Percentiles rank a stretch among this genome's conserved stretches.
These are phyloP conservation scores for Pseudolaguvia tuberculata DNA, from an alignment of 2,113 vertebrate genomes.

Conservation along the genomic window DNA sequence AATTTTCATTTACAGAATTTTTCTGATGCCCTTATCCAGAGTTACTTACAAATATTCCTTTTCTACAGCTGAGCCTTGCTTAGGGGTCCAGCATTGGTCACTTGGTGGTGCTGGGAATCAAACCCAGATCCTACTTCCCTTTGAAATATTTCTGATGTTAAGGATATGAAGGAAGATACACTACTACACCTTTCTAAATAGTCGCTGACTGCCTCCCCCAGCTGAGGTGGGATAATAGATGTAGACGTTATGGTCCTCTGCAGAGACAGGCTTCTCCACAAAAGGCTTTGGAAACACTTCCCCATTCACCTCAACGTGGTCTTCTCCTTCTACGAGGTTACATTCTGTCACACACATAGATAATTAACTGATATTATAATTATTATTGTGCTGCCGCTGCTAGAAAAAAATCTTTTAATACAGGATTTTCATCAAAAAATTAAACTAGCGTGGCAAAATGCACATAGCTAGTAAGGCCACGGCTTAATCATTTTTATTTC, in stretches of 20 bases:
- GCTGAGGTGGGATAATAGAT: conserved; percentile 97
- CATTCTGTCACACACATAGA: conserved; percentile 72
- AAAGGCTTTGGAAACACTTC: conserved; percentile 94
- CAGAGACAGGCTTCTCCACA: conserved; percentile 95
- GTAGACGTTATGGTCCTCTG: conserved; percentile 97
- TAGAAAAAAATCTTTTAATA: background rate
- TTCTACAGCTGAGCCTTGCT: too few species aligned
- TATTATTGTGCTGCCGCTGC: too few species aligned
- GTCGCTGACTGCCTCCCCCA: conserved; percentile 92
- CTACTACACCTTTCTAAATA: conserved; percentile 85
- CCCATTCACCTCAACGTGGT: conserved; percentile 94
- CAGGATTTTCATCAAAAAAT: background rate
- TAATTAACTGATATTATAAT: background rate
- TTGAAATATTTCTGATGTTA: background rate
- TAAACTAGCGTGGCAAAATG: too few species aligned
- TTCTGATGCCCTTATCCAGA: too few species aligned
- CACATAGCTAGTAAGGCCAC: too few species aligned
- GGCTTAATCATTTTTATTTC: too few species aligned
- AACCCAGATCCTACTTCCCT: background rate
- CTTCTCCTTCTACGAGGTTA: conserved; percentile 88
- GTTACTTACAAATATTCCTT: too few species aligned
- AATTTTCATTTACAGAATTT: background rate
- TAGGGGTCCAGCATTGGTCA: too few species aligned
- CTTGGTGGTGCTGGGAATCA: too few species aligned
- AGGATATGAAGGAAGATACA: background rate